Evolutionary conservation across 2,797 vertebrate species (phyloP), one percentile per base, ranked within the genome.

Genomic region (Eulemur coronatus): DNA sequence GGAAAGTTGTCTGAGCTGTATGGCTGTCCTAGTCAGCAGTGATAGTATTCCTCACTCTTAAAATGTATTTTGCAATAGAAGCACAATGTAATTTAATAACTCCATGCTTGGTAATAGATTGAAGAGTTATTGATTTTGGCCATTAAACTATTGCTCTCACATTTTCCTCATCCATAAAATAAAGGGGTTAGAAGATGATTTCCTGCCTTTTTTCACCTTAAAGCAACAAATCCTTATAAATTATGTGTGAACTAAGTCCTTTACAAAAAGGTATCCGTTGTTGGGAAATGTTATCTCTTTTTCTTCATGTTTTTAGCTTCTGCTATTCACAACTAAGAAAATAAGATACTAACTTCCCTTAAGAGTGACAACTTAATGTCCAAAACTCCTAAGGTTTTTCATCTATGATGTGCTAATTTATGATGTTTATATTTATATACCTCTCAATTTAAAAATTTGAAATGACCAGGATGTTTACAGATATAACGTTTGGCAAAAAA

Each of bases 81-180:
- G 59, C 59, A 72, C n/a, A 69, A 0, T 91, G 81, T 73, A 24
- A 41, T 48, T 26, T 95, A 55, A 48, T 69, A 84, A 81, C 15
- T 82, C 28, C 10, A 0, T 84, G 52, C 75, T 73, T 80, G 20
- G 61, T 41, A 87, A 72, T 79, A 93, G n/a, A 57, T 91, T 97
- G 96, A 97, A 98, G 93, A 97, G 76, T 96, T 81, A 78, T 59
- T n/a, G 73, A 57, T 97, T 97, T 92, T 95, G 87, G 28, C 97
- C 79, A 92, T 98, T 98, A 97, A 95, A 91, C 70, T 81, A 33
- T 70, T 96, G 95, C 81, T 98, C 94, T 97, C 73, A 81, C 18
- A 89, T 96, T 94, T 84, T 50, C 59, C 28, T 48, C n/a, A 14
- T 76, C 20, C 24, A 5, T 86, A 52, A 85, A 85, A 41, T 72